Percentiles rank a stretch among this genome's conserved stretches.
Evolutionary conservation across 1,140 invertebrate genomes (phyloP).

Genomic region (Aporrectodea caliginosa): DNA sequence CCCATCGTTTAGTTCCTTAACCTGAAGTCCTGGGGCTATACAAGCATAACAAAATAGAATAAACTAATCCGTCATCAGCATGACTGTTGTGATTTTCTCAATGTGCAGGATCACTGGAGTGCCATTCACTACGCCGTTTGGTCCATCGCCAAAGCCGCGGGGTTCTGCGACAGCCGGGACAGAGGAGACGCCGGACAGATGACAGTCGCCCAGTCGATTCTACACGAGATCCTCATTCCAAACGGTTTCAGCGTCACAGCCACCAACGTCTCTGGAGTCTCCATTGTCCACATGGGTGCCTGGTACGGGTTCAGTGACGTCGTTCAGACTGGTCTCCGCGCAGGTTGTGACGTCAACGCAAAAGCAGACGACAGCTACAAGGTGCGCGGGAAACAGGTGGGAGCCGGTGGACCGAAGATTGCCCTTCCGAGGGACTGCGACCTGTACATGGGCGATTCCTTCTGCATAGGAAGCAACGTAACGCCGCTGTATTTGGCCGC

Average conservation of each 20-base stretch:
- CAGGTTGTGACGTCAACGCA: constrained; percentile 19
- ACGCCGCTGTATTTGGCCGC: constrained; percentile 91
- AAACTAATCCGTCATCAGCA: constrained; percentile 5
- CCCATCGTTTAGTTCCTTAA: no score
- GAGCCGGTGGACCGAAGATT: background rate
- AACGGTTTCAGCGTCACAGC: background rate
- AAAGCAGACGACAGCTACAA: constrained; percentile 30
- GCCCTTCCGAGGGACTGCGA: constrained; percentile 21
- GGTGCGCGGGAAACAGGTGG: constrained; percentile 15
- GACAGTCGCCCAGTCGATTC: background rate
- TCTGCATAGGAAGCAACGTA: constrained; percentile 23
- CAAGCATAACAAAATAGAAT: background rate
- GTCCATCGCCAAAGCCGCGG: constrained; percentile 20
- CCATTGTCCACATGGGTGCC: constrained; percentile 14
- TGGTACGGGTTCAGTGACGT: constrained; percentile 27
- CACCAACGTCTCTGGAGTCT: constrained; percentile 13
- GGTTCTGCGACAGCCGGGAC: constrained; percentile 6
- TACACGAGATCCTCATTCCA: background rate
- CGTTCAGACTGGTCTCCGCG: background rate
- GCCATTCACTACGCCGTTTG: constrained; percentile 23
- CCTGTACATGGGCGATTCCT: constrained; percentile 19
- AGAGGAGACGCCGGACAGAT: background rate
- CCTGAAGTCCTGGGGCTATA: background rate
- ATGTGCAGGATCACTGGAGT: constrained; percentile 23
- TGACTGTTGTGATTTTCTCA: no score